phyloP scores from a whole-genome alignment of 2,888 invertebrate genomes.

The Phaonia tiefii region DNA sequence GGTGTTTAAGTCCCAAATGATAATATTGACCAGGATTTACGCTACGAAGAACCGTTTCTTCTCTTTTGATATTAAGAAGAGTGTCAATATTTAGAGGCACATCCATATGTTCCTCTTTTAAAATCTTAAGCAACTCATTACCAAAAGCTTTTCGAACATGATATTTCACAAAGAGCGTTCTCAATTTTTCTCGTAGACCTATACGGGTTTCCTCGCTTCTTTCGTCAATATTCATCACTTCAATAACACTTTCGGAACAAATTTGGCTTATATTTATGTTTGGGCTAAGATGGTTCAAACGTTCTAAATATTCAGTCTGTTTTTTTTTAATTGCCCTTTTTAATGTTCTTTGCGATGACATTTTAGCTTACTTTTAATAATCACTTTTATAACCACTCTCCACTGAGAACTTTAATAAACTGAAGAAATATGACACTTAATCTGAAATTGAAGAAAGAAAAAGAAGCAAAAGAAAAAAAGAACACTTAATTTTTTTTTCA shows the following conservation, averaged over 20 bases:
- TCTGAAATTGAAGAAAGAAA: no score
- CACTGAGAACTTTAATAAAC: no score
- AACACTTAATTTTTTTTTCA: no score
- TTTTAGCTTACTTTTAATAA: slow-evolving; percentile 35
- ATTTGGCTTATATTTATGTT: slow-evolving; percentile 41
- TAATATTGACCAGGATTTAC: no score
- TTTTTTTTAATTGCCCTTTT: slow-evolving; percentile 43
- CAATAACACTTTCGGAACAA: slow-evolving; percentile 11
- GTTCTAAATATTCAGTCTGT: slow-evolving; percentile 43
- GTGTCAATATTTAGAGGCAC: slow-evolving; percentile 34
- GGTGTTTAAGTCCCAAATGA: neutral
- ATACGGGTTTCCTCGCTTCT: neutral
- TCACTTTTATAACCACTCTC: no score
- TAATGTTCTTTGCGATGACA: slow-evolving; percentile 36
- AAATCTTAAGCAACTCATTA: slow-evolving; percentile 33
- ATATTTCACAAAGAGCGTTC: no score
- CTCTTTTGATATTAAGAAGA: slow-evolving; percentile 38
- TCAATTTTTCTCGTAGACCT: slow-evolving; percentile 20
- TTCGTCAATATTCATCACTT: neutral
- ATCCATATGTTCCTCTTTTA: slow-evolving; percentile 39
- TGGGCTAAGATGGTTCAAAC: slow-evolving; percentile 22
- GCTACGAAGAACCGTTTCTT: neutral
- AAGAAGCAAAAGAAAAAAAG: no score
- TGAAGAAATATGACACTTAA: no score
- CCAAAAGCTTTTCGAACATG: slow-evolving; percentile 25